Base-by-base conservation (phyloP, 2,797 vertebrate species). In the Ctenochaetus hawaiiensis region DNA sequence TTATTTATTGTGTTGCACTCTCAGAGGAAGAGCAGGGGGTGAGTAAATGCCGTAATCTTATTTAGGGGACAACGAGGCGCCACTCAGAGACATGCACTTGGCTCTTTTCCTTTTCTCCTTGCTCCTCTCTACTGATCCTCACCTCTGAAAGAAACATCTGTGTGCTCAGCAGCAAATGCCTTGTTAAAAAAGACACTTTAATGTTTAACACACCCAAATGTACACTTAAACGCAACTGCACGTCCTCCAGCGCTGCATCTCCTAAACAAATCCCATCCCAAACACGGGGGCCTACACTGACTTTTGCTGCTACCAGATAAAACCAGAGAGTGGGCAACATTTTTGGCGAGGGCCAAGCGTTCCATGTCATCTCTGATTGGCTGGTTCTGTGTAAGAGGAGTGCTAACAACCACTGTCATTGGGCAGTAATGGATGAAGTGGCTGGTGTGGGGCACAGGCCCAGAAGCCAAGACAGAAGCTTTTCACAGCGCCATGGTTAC, bases 401-500 rank as follows among this genome's bases (percentile, higher is more conserved):
- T 2, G 63, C 68, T 72, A 77, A 72, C 59, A 66, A 72, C 67
- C 52, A n/a, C 63, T 83, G 85, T 83, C 84, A 84, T 80, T 85
- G 69, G 89, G 81, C 62, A 48, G 75, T 87, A 84, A 91, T 85
- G 74, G 91, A 94, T 91, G 84, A 87, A 91, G 91, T 66, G 81
- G 86, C 86, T 83, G 83, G 85, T 87, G 84, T 37, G 72, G 89
- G 84, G 81, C 82, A 82, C 84, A 84, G 80, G 89, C 56, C 86
- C 72, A 81, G 78, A 79, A 87, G 82, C 78, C 79, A 72, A 84
- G 67, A 80, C 81, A 56, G 78, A 89, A 78, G 75, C 78, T 85
- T 90, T 92, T 89, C 87, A 79, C 67, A 64, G 80, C 76, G 44
- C 90, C 94, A 95, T 95, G 94, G 94, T 93, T 91, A 95, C 94